Percentiles rank a stretch among this genome's conserved stretches.
Conservation (phyloP, 1,140 invertebrate species). For the Drosophila persimilis region DNA sequence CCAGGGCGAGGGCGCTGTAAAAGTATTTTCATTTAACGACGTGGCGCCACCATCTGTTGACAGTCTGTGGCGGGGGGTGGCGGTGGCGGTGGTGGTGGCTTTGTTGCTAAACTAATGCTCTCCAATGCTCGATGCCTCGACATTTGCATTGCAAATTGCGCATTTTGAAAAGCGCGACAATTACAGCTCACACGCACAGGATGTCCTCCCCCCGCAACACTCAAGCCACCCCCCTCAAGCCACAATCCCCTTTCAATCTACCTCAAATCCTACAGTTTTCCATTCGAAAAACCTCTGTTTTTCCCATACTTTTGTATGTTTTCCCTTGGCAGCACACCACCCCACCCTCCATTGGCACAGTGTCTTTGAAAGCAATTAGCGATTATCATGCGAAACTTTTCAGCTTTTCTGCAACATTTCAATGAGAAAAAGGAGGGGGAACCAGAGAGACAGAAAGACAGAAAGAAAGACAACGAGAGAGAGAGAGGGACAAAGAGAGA, state of each 20-base stretch:
- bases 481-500: too few species aligned
- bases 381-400: constrained; percentile 74
- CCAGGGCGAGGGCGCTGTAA: constrained; percentile 24
- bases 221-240: not conserved
- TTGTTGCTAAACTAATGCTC: constrained; percentile 66
- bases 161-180: constrained; percentile 76
- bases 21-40: constrained; percentile 46
- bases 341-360: constrained; percentile 13
- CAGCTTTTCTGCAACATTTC: constrained; percentile 39
- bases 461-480: too few species aligned
- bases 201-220: not conserved
- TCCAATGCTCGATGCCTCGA: constrained; percentile 18
- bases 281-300: too few species aligned
- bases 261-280: too few species aligned
- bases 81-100: constrained; percentile 20
- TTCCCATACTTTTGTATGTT: too few species aligned
- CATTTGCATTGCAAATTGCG: constrained; percentile 81
- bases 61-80: not conserved
- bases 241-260: not conserved
- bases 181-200: constrained; percentile 46
- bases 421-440: not conserved
- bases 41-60: constrained; percentile 37
- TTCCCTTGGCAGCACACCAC: not conserved
- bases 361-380: constrained; percentile 77
- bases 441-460: too few species aligned